Evolutionary conservation across 2,113 vertebrate genomes (phyloP).

Genomic region (Athene cunicularia): DNA sequence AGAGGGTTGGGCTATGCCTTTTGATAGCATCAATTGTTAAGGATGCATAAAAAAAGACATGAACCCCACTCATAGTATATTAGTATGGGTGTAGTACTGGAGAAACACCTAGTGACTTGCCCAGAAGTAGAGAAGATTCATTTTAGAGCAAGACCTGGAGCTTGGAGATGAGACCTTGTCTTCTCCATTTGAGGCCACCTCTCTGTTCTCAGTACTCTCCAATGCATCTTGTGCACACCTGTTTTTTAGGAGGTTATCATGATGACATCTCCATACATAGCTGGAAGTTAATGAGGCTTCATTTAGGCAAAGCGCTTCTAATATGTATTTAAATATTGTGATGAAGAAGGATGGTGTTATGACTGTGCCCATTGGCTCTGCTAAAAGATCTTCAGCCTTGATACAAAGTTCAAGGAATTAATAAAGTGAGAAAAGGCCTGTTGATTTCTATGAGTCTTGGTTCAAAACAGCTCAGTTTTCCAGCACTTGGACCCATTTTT

Average conservation of each 20-base stretch:
- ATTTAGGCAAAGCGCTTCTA: neutral
- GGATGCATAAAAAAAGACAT: neutral
- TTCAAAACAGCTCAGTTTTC: neutral
- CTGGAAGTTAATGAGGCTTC: neutral
- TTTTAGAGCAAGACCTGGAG: neutral
- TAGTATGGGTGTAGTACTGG: neutral
- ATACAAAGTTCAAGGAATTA: neutral
- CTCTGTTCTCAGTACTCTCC: neutral
- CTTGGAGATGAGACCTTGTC: neutral
- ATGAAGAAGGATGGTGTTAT: neutral
- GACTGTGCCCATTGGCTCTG: neutral
- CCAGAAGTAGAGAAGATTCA: neutral
- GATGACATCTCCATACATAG: neutral
- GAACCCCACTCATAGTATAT: neutral
- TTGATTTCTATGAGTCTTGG: neutral
- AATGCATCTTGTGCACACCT: neutral
- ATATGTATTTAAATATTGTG: neutral
- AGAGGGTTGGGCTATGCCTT: neutral
- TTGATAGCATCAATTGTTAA: neutral
- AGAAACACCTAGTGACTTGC: fast-evolving
- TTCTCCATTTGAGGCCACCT: neutral
- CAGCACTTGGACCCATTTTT: neutral
- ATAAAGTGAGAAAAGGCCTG: neutral
- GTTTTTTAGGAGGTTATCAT: neutral
- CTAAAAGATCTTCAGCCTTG: neutral